A percentile compares a stretch with the other conserved stretches of the same genome.
These are phyloP conservation scores for Drymonia ruficornis DNA, from an alignment of 2,888 invertebrate species.

Conservation along the genomic window DNA sequence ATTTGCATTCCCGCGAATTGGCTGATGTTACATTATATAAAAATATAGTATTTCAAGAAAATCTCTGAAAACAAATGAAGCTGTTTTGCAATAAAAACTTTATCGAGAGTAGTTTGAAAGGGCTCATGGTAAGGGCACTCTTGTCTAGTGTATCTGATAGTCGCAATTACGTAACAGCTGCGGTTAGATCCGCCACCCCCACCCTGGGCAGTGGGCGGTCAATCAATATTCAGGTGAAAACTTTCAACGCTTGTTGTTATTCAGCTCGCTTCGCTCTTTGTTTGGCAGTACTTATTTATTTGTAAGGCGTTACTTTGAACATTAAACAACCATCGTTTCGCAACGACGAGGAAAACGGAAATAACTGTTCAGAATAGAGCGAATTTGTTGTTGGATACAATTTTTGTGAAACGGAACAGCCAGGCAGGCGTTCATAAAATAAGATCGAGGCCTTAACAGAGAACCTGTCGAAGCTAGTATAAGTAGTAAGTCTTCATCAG, in stretches of 20 bases:
- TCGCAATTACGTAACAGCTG: slow-evolving; percentile 5
- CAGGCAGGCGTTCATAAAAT: too few relatives aligned
- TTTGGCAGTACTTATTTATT: slow-evolving; percentile 9
- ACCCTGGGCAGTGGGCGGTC: slow-evolving; percentile 2
- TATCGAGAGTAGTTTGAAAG: not conserved
- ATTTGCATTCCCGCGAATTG: too few relatives aligned
- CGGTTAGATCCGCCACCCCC: slow-evolving; percentile 6
- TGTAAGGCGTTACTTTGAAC: not conserved
- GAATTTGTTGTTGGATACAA: too few relatives aligned
- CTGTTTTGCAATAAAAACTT: not conserved
- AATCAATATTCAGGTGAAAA: slow-evolving; percentile 17
- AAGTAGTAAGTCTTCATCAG: too few relatives aligned
- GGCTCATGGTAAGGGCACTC: not conserved
- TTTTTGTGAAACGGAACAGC: too few relatives aligned
- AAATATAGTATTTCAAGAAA: too few relatives aligned
- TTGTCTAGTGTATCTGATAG: not conserved
- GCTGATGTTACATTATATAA: too few relatives aligned
- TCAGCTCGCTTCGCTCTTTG: slow-evolving; percentile 9
- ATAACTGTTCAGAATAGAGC: not conserved
- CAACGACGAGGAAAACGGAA: not conserved
- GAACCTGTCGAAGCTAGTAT: too few relatives aligned
- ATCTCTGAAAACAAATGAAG: not conserved
- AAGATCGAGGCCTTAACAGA: too few relatives aligned
- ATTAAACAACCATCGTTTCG: not conserved
- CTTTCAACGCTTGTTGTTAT: slow-evolving; percentile 23